These are phyloP conservation scores for Cosmopolites sordidus DNA, from an alignment of 2,888 invertebrate species.

Conservation along the genomic window DNA sequence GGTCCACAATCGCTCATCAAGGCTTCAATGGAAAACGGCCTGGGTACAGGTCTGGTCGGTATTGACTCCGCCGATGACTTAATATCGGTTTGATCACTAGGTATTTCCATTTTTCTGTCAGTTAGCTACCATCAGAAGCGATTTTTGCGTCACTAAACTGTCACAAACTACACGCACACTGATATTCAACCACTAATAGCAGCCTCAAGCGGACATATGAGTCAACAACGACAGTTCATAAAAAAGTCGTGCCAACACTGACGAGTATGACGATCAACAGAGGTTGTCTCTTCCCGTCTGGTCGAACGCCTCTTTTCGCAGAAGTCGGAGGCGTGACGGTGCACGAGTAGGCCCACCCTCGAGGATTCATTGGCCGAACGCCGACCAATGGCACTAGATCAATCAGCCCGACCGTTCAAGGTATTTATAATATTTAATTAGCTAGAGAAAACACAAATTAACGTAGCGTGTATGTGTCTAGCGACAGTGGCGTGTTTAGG, in stretches of 20 bases:
- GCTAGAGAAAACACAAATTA: conserved; percentile 27
- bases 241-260: neutral
- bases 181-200: neutral
- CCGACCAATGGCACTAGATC: conserved; percentile 25
- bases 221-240: neutral
- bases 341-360: conserved; percentile 12
- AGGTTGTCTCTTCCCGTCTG: too few species aligned
- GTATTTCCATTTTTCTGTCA: conserved; percentile 12
- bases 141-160: neutral
- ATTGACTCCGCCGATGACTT: conserved; percentile 12
- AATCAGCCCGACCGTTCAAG: conserved; percentile 26
- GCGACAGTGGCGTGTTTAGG: neutral
- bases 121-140: neutral
- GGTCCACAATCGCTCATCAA: conserved; percentile 51
- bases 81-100: conserved; percentile 20
- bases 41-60: conserved; percentile 50
- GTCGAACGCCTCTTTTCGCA: neutral
- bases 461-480: conserved; percentile 17
- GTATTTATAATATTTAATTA: conserved; percentile 33
- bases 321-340: conserved; percentile 13
- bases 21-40: conserved; percentile 62
- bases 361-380: conserved; percentile 14
- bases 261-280: neutral
- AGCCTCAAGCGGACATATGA: too few species aligned
- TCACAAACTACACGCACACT: neutral